A percentile compares a stretch with the other conserved stretches of the same genome.
phyloP scores from a whole-genome alignment of 64 coral and sea anemone genomes.

The Dendrophyllia cribrosa region DNA sequence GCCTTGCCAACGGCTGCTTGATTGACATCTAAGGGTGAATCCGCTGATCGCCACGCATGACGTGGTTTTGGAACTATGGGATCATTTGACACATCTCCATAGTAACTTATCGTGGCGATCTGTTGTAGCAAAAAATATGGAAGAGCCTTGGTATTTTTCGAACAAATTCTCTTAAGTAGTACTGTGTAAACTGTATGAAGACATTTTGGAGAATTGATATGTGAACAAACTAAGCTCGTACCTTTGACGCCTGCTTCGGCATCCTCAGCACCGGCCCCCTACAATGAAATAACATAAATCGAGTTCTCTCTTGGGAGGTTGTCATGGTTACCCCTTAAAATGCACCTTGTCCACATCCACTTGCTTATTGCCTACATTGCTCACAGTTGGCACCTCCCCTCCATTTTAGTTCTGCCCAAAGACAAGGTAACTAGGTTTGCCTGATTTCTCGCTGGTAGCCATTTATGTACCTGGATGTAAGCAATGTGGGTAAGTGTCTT shows the following conservation, averaged over 20 bases:
- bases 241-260: constrained; percentile 19
- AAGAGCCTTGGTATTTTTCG: too few species aligned
- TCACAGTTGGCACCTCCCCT: too few species aligned
- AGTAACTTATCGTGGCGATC: background rate
- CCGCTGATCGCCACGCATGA: constrained; percentile 91
- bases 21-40: constrained; percentile 63
- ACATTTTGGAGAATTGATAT: background rate
- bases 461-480: too few species aligned
- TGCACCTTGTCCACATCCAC: too few species aligned
- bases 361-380: too few species aligned
- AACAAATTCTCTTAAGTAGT: background rate
- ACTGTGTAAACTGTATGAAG: too few species aligned
- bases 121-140: background rate
- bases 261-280: constrained; percentile 53
- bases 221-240: background rate
- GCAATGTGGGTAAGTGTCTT: too few species aligned
- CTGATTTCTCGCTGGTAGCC: too few species aligned
- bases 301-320: too few species aligned
- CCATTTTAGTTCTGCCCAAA: too few species aligned
- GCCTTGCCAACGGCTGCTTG: constrained; percentile 9
- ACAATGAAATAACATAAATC: background rate
- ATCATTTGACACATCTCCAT: background rate
- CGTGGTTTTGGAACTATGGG: constrained; percentile 23
- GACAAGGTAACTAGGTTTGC: too few species aligned
- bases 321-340: too few species aligned